Conservation (phyloP, 2,113 vertebrate genomes). For the Rhynchomys soricoides region DNA sequence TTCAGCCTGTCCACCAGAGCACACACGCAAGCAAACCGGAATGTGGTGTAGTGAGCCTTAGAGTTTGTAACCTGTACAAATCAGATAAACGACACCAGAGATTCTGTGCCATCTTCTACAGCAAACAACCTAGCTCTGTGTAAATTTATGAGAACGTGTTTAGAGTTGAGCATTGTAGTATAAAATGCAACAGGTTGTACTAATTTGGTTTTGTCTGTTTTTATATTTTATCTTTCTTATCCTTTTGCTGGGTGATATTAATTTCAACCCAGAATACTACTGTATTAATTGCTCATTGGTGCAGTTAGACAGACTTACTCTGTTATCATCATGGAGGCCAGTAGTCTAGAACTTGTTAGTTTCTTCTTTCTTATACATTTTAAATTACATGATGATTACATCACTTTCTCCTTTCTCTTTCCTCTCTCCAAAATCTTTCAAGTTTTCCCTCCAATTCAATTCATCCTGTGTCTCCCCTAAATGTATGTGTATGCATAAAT, state of each 20-base stretch:
- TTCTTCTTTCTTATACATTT: background rate
- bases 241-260: background rate
- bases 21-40: background rate
- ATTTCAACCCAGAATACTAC: background rate
- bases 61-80: background rate
- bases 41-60: background rate
- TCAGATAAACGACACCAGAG: background rate
- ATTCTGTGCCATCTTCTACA: background rate
- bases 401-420: background rate
- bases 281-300: background rate
- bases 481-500: no score
- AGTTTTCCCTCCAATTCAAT: background rate
- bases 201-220: background rate
- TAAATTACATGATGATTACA: background rate
- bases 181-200: background rate
- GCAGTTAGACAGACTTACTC: background rate
- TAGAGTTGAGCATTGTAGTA: conserved; percentile 26
- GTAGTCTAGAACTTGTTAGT: background rate
- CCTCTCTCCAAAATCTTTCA: background rate
- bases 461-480: no score
- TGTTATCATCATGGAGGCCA: background rate
- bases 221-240: conserved; percentile 15
- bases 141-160: background rate
- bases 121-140: background rate
- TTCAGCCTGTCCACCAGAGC: background rate